Evolutionary conservation across 2,888 invertebrate genomes (phyloP), one percentile per base, ranked within the genome.

Genomic region (Dryocosmus kuriphilus): DNA sequence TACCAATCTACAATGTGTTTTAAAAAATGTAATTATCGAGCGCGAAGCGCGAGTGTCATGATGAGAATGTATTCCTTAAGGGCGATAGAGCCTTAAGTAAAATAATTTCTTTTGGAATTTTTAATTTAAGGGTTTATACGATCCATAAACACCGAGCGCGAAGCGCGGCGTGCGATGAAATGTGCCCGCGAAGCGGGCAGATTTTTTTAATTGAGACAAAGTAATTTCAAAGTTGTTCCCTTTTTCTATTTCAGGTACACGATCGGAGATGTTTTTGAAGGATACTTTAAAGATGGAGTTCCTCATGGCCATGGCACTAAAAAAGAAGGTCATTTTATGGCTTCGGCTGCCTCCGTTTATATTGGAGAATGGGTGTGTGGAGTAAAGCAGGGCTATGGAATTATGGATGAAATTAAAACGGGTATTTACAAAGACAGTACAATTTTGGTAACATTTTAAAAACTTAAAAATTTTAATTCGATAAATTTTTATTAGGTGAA

Each of bases 341-440:
- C 95, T 1, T 94, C 95, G 1, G 93, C 94, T 1, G 96, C 96
- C 0, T 95, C 95, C 0, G 94, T 97, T 82, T 98, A 98, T 89
- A 96, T 97, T n/a, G 98, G 98, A 0, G 97, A 97, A 87, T 98
- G 97, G 96, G 93, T 94, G 19, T 93, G 93, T 74, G 97, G 97
- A 27, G 93, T 94, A 2, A 95, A 95, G 84, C 95, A 95, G 84
- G 98, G 98, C 0, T 98, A 98, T 86, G 98, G 98, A 0, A 96
- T 98, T 1, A 95, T 97, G 93, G 97, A 98, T 88, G 96, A 97
- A 86, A 96, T 97, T 74, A 94, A 95, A 35, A 96, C 95, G 86
- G 97, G 93, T 94, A 85, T 5, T 60, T 60, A 32, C 8, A 24
- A 24, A 24, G 11, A 4, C 24, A 11, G n/a, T 2, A 19, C 2